Evolutionary conservation across 2,113 vertebrate species (phyloP).

Genomic region (Carassius auratus): DNA sequence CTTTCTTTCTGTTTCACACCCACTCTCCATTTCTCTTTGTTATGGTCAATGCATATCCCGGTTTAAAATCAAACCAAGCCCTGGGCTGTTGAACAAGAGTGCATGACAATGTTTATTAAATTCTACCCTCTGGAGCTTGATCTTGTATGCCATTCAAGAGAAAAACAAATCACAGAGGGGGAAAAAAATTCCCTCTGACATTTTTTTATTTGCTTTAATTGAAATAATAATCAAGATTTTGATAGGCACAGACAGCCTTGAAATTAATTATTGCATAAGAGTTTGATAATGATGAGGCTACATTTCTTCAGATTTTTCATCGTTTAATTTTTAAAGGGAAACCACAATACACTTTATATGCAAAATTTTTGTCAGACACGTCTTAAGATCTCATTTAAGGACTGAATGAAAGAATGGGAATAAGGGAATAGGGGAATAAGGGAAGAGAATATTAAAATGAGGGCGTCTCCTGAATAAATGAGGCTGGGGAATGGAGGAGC

Average conservation of each 20-base stretch:
- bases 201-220: conserved; percentile 15
- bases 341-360: conserved; percentile 7
- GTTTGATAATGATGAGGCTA: conserved; percentile 1
- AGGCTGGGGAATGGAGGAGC: conserved; percentile 51
- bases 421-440: conserved; percentile 30
- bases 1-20: not conserved
- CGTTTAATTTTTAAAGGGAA: not conserved
- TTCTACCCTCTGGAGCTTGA: conserved; percentile 42
- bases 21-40: not conserved
- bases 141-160: conserved; percentile 29
- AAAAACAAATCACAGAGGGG: not conserved
- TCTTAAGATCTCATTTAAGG: not conserved
- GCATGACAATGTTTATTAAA: conserved; percentile 55
- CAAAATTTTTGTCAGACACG: conserved; percentile 1
- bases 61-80: conserved; percentile 44
- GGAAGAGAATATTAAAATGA: conserved; percentile 49
- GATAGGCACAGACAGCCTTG: conserved; percentile 38
- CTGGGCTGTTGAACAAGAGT: conserved; percentile 47
- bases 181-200: not conserved
- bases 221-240: conserved; percentile 51
- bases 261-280: conserved; percentile 44
- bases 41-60: conserved; percentile 18
- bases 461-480: conserved; percentile 42
- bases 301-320: not conserved
- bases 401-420: not conserved